Evolutionary conservation across 1,140 invertebrate genomes (phyloP).

Genomic region (Temnothorax nylanderi): DNA sequence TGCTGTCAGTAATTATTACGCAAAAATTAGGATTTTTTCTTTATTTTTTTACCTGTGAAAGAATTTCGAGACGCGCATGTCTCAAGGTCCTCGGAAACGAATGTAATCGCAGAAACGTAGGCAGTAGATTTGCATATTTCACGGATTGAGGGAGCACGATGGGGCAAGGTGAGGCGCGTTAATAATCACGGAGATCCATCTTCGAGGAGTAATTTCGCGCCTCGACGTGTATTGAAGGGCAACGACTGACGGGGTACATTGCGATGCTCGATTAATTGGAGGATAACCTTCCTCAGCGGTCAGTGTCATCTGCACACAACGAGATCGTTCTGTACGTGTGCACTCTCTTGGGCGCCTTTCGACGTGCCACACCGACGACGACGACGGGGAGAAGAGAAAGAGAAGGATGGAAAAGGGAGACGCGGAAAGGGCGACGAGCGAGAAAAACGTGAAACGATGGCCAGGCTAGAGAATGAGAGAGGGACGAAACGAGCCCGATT

Average conservation of each 20-base stretch:
- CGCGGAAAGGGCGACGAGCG: conserved; percentile 6
- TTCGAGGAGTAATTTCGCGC: conserved; percentile 60
- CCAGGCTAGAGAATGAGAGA: conserved; percentile 10
- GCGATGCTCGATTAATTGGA: conserved; percentile 74
- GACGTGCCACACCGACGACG: neutral
- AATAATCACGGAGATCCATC: conserved; percentile 62
- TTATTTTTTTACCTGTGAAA: neutral
- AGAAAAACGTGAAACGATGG: conserved; percentile 28
- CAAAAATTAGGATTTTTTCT: neutral
- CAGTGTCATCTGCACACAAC: conserved; percentile 73
- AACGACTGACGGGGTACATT: conserved; percentile 66
- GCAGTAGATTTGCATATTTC: conserved; percentile 20
- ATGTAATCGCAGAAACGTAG: conserved; percentile 62
- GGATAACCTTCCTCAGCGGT: conserved; percentile 74
- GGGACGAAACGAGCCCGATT: conserved; percentile 66
- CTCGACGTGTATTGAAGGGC: conserved; percentile 66
- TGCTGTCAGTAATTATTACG: neutral
- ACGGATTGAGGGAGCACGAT: neutral
- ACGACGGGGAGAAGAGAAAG: neutral
- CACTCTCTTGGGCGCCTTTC: neutral
- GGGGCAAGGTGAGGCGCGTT: conserved; percentile 29
- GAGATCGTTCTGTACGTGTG: conserved; percentile 14
- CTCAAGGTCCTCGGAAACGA: conserved; percentile 45
- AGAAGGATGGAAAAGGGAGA: neutral
- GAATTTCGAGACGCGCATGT: neutral